phyloP scores from a whole-genome alignment of 2,797 vertebrate genomes.

The Odontamblyopus rebecca region DNA sequence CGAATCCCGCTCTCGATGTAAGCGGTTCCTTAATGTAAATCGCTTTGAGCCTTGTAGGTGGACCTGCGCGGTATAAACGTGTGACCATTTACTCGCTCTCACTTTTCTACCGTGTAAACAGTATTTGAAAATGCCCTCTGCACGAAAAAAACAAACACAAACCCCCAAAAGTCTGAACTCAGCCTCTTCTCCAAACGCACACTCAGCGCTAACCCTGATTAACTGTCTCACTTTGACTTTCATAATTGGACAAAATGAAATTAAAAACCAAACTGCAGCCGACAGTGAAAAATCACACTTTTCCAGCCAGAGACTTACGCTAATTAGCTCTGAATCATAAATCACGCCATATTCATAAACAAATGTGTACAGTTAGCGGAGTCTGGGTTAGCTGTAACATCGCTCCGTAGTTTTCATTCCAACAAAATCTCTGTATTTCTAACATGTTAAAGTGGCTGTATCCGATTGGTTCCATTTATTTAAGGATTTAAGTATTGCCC shows the following conservation, averaged over 20 bases:
- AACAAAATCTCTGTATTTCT: no score
- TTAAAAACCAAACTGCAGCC: conserved; percentile 65
- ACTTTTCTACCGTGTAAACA: no score
- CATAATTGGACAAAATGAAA: conserved; percentile 64
- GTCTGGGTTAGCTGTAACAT: background rate
- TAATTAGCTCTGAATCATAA: conserved; percentile 67
- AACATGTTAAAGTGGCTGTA: no score
- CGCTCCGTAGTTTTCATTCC: no score
- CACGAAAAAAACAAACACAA: no score
- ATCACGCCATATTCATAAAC: conserved; percentile 49
- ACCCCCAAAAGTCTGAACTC: conserved; percentile 52
- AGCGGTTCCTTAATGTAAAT: no score
- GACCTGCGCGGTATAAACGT: no score
- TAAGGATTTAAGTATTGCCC: background rate
- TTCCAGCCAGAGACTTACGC: conserved; percentile 50
- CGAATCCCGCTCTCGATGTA: no score
- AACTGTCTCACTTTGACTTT: conserved; percentile 68
- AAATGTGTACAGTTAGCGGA: background rate
- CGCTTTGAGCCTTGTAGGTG: no score
- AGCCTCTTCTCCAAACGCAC: conserved; percentile 49
- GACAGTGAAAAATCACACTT: conserved; percentile 62
- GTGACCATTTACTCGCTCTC: no score
- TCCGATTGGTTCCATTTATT: no score
- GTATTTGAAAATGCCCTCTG: no score
- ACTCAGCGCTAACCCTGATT: conserved; percentile 71